A percentile compares a stretch with the other conserved stretches of the same genome.
phyloP scores from a whole-genome alignment of 2,113 vertebrate genomes.

The Clinocottus analis region DNA sequence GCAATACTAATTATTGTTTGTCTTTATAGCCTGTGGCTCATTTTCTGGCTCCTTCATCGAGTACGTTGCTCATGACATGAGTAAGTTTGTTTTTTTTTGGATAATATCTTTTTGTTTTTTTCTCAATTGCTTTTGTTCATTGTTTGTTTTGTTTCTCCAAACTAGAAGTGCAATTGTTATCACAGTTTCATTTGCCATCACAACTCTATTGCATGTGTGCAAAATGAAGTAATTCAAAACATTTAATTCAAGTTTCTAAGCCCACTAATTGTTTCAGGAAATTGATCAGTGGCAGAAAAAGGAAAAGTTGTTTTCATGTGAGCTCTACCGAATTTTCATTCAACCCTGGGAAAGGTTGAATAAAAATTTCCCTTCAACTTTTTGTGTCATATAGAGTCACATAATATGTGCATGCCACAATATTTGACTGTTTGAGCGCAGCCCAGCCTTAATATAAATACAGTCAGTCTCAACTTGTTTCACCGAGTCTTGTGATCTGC shows the following conservation, averaged over 20 bases:
- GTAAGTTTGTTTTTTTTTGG: conserved; percentile 86
- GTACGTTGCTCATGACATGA: conserved; percentile 91
- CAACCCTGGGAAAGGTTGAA: too few relatives aligned
- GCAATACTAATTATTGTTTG: conserved; percentile 10
- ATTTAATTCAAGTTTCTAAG: not conserved
- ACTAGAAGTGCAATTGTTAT: not conserved
- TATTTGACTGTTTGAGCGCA: too few relatives aligned
- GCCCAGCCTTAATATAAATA: too few relatives aligned
- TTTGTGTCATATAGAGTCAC: too few relatives aligned
- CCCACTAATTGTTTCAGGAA: not conserved
- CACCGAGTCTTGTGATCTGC: too few relatives aligned
- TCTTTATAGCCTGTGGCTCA: conserved; percentile 87
- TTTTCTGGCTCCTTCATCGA: conserved; percentile 93
- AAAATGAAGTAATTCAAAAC: not conserved
- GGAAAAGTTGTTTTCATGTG: not conserved
- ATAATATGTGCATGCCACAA: too few relatives aligned
- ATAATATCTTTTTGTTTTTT: not conserved
- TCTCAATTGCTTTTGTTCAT: not conserved
- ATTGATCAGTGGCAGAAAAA: not conserved
- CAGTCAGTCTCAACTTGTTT: too few relatives aligned
- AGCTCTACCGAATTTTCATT: not conserved
- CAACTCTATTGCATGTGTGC: not conserved
- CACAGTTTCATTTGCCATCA: not conserved
- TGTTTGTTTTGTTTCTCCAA: not conserved
- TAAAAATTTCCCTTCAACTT: too few relatives aligned